These are phyloP conservation scores for Hypanus sabinus DNA, from an alignment of 2,113 vertebrate species.

Conservation along the genomic window DNA sequence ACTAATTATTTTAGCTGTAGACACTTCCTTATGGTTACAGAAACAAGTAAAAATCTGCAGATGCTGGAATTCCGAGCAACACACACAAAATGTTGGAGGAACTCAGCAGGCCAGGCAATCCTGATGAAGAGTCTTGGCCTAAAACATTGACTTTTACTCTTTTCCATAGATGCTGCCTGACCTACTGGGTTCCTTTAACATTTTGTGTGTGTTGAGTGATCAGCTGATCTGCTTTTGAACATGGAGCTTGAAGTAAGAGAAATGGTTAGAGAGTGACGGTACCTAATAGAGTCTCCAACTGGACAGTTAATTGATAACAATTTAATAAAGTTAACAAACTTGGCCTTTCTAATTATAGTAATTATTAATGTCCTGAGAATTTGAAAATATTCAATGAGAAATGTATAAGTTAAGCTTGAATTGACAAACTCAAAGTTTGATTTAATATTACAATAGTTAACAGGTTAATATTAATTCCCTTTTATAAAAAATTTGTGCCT, in stretches of 20 bases:
- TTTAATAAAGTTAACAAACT: neutral
- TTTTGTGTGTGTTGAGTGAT: neutral
- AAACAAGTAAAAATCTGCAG: too few species aligned
- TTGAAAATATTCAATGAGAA: neutral
- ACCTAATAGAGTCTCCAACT: too few species aligned
- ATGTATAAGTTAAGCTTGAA: neutral
- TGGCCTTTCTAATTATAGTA: neutral
- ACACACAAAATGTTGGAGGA: too few species aligned
- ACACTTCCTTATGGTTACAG: neutral
- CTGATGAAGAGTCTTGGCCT: too few species aligned
- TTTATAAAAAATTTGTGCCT: slow-evolving; percentile 38
- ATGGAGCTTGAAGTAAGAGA: neutral
- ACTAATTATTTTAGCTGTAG: neutral
- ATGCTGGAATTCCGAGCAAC: too few species aligned
- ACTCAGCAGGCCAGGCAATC: too few species aligned
- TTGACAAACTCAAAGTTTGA: neutral
- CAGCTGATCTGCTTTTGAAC: neutral
- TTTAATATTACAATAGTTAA: neutral
- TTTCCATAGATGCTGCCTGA: too few species aligned
- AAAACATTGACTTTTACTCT: too few species aligned
- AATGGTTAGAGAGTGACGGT: neutral
- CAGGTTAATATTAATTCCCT: neutral
- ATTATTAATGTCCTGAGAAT: neutral
- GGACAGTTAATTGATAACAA: neutral
- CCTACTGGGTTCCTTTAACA: too few species aligned